Conservation (phyloP, 37 sponge, comb jelly and placozoan species). For the Dysidea cf. avara region DNA sequence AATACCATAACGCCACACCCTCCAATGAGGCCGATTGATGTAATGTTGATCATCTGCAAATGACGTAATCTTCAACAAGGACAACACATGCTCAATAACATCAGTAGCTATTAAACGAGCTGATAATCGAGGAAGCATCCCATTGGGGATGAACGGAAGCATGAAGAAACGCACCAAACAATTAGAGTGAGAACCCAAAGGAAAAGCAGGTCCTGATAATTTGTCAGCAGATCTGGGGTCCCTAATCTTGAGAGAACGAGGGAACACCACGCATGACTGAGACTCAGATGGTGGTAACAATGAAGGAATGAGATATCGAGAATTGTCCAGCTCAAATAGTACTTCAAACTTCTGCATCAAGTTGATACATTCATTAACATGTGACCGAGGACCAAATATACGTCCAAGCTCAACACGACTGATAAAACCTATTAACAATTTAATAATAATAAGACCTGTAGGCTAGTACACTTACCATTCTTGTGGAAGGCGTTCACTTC, state of each 20-base stretch:
- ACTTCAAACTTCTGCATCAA: constrained; percentile 88
- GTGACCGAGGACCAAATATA: background rate
- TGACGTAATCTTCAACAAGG: background rate
- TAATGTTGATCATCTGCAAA: background rate
- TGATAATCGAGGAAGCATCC: constrained; percentile 74
- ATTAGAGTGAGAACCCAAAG: constrained; percentile 10
- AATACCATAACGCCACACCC: constrained; percentile 77
- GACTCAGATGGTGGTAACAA: constrained; percentile 63
- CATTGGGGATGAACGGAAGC: constrained; percentile 75
- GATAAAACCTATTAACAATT: no score
- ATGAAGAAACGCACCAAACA: constrained; percentile 41
- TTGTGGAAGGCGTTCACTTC: constrained; percentile 49
- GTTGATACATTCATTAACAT: constrained; percentile 23
- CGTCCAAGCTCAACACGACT: no score
- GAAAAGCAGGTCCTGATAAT: background rate
- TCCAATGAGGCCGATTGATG: constrained; percentile 58
- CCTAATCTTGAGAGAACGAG: background rate
- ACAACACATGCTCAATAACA: constrained; percentile 16
- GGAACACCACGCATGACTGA: constrained; percentile 30
- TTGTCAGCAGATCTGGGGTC: background rate
- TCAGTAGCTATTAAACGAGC: constrained; percentile 67
- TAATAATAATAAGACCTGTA: background rate
- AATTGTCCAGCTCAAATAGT: constrained; percentile 46
- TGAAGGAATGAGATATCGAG: constrained; percentile 73
- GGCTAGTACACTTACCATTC: constrained; percentile 39